Evolutionary conservation across 2,888 invertebrate genomes (phyloP).

Genomic region (Tanytarsus gracilentus): DNA sequence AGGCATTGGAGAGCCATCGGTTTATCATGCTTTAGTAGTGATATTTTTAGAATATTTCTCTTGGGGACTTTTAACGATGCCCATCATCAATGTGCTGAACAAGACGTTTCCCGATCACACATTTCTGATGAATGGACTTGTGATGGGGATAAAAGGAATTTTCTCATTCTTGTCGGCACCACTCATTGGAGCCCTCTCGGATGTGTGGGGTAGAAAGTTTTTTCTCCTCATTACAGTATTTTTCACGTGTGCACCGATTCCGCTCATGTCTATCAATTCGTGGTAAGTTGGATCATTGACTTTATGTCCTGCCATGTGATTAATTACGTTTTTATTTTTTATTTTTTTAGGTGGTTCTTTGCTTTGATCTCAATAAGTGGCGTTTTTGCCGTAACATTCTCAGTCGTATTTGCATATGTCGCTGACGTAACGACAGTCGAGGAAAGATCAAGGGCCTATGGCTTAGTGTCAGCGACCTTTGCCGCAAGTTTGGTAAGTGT

Average conservation of each 20-base stretch:
- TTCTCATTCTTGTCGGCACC: slow-evolving; percentile 97
- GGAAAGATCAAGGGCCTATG: slow-evolving; percentile 90
- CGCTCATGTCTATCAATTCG: slow-evolving; percentile 96
- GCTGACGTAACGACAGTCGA: slow-evolving; percentile 98
- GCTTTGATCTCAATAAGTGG: slow-evolving; percentile 98
- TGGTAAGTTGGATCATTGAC: slow-evolving; percentile 51
- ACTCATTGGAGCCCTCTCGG: slow-evolving; percentile 91
- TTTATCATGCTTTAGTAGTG: slow-evolving; percentile 97
- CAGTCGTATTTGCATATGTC: slow-evolving; percentile 98
- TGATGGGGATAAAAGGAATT: slow-evolving; percentile 97
- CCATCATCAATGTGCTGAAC: slow-evolving; percentile 89
- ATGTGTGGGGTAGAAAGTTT: slow-evolving; percentile 97
- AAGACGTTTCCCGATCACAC: slow-evolving; percentile 98
- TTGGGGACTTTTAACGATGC: slow-evolving; percentile 97
- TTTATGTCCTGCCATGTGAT: not conserved
- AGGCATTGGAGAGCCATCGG: slow-evolving; percentile 88
- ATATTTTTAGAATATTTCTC: slow-evolving; percentile 99
- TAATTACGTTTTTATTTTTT: not conserved
- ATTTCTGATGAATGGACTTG: slow-evolving; percentile 98
- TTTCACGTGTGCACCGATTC: slow-evolving; percentile 98
- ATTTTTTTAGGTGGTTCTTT: slow-evolving; percentile 78
- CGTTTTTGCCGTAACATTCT: slow-evolving; percentile 97
- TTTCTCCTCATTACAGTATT: slow-evolving; percentile 96
- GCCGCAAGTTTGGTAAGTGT: slow-evolving; percentile 81
- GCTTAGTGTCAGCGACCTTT: slow-evolving; percentile 96